Conservation (phyloP, 2,797 vertebrate species). For the Sebastolobus altivelis region DNA sequence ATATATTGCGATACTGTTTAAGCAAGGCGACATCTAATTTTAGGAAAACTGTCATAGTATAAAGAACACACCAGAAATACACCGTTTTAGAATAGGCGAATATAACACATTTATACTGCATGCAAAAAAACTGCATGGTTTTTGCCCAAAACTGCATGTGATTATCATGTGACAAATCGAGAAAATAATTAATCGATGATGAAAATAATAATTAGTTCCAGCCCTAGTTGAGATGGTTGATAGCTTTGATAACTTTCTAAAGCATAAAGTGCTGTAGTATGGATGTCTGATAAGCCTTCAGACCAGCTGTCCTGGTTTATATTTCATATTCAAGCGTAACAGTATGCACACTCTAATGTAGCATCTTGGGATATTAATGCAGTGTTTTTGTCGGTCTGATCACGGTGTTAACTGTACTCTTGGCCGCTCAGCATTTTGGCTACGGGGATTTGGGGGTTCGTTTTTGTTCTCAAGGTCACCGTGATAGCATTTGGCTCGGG, state of each 20-base stretch:
- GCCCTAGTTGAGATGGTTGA: background rate
- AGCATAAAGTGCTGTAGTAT: background rate
- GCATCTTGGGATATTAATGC: background rate
- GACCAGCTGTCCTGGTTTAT: background rate
- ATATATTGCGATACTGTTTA: too few species aligned
- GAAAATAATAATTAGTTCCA: background rate
- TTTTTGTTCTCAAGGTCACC: slow-evolving; percentile 10
- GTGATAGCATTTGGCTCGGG: background rate
- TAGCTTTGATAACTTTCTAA: background rate
- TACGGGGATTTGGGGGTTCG: background rate
- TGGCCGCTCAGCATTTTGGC: background rate
- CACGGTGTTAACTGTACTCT: background rate
- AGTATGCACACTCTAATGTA: background rate
- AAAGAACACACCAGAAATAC: too few species aligned
- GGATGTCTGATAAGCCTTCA: background rate
- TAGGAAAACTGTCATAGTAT: too few species aligned
- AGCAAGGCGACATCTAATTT: too few species aligned
- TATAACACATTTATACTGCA: too few species aligned
- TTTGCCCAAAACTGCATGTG: too few species aligned
- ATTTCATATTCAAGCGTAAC: background rate
- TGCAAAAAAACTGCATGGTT: too few species aligned
- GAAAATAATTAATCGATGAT: background rate
- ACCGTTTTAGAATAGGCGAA: too few species aligned
- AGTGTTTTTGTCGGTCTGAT: background rate
- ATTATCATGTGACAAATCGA: background rate